Conservation (phyloP, 2,113 vertebrate genomes). For the Odocoileus hemionus region DNA sequence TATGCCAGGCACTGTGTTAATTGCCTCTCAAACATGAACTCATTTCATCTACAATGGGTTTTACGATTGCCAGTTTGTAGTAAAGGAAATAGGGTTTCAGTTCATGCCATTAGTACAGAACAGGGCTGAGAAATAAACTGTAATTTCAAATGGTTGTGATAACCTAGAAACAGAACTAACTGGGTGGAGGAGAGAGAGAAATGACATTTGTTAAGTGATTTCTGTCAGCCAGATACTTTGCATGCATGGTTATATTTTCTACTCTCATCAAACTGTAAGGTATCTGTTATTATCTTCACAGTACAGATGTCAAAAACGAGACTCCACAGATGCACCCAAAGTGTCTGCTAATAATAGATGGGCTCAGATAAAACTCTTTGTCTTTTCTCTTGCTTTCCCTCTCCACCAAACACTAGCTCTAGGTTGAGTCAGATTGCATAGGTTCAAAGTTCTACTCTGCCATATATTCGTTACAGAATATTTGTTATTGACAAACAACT, state of each 20-base stretch:
- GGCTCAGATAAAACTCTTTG: neutral
- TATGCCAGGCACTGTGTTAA: neutral
- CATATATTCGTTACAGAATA: neutral
- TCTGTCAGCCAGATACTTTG: neutral
- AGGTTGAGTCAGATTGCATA: neutral
- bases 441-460: neutral
- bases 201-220: neutral
- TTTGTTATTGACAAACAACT: neutral
- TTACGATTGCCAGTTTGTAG: neutral
- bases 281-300: neutral
- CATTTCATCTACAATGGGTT: constrained; percentile 8
- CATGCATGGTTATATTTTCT: neutral
- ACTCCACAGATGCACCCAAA: neutral
- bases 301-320: neutral
- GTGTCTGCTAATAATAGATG: neutral
- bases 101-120: neutral
- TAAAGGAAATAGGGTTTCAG: neutral
- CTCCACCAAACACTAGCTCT: neutral
- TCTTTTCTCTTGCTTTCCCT: neutral
- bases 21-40: constrained; percentile 14
- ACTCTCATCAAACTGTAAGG: neutral
- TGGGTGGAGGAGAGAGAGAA: neutral
- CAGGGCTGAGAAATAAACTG: neutral
- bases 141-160: neutral
- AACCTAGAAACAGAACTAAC: neutral